phyloP scores from a whole-genome alignment of 2,113 vertebrate species.

The Rattus rattus region DNA sequence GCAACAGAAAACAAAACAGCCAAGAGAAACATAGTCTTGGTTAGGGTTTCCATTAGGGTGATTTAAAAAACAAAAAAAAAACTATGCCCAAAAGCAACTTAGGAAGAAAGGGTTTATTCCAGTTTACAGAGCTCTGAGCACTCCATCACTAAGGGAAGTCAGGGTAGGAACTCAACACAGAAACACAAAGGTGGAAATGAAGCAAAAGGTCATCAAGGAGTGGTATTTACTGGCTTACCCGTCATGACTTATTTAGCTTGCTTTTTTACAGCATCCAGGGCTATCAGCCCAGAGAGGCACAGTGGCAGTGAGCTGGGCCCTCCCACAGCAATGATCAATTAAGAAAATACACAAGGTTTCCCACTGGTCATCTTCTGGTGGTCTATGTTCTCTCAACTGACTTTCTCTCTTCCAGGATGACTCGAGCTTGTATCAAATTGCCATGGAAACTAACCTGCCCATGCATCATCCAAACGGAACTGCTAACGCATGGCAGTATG shows the following conservation, averaged over 20 bases:
- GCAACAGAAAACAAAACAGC: not conserved
- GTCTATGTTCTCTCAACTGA: not conserved
- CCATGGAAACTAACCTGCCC: not conserved
- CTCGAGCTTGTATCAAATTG: not conserved
- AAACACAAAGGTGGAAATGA: too few species aligned
- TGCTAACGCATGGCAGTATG: not conserved
- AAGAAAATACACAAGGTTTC: not conserved
- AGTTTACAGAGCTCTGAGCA: too few species aligned
- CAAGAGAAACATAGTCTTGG: not conserved
- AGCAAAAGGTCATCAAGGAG: not conserved
- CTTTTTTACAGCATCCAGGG: not conserved
- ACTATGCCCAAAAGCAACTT: too few species aligned
- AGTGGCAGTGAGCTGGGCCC: not conserved
- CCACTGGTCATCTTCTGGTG: not conserved
- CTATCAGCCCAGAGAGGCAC: not conserved
- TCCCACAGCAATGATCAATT: not conserved
- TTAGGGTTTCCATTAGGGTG: not conserved
- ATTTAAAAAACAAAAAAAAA: not conserved
- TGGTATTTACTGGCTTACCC: not conserved
- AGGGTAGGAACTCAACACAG: too few species aligned
- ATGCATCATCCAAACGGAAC: not conserved
- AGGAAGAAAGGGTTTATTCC: too few species aligned
- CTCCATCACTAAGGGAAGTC: too few species aligned
- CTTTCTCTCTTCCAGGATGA: not conserved
- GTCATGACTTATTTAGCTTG: not conserved